Evolutionary conservation across 2,888 invertebrate genomes (phyloP), one percentile per base, ranked within the genome.

Genomic region (Drepana falcataria): DNA sequence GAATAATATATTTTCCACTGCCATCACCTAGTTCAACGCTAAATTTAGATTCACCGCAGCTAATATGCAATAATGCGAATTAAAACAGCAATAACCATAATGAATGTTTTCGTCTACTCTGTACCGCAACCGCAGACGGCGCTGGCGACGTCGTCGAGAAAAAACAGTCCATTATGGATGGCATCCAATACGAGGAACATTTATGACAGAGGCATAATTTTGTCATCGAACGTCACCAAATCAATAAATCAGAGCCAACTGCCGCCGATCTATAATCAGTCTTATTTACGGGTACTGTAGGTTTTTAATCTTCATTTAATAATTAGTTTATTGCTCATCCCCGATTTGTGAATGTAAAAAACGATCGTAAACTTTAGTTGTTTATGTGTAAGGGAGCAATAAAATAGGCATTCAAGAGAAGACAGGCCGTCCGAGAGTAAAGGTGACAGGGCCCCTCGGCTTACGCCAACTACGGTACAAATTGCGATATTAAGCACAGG

Each of bases 401-500:
- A 84, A 85, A 87, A 83, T 79, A 81, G 81, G 76, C 74, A 75
- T 81, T 75, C 76, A 76, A 75, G 69, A 71, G 70, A 77, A 79
- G 77, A 79, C 78, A 73, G 76, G 73, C 76, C 73, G 84, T 82
- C 85, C 80, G 74, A 80, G 80, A 81, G 75, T 76, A 82, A 82
- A 86, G 87, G 88, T 87, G 88, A 86, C 86, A 85, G 84, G 81
- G 77, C 82, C 86, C 83, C 81, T 81, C 81, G 85, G 83, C 82
- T 87, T 87, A 87, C 88, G 85, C 87, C 87, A 85, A 85, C 89
- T 87, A 86, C 86, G 83, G 87, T 83, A 89, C 91, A 88, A 90
- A 90, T 88, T 85, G 90, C 87, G 86, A 90, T 90, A 90, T 91
- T 89, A 89, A 90, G 85, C 88, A 88, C 90, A 79, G 80, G 82